phyloP scores from a whole-genome alignment of 2,113 vertebrate genomes.

The Lophura nycthemera region DNA sequence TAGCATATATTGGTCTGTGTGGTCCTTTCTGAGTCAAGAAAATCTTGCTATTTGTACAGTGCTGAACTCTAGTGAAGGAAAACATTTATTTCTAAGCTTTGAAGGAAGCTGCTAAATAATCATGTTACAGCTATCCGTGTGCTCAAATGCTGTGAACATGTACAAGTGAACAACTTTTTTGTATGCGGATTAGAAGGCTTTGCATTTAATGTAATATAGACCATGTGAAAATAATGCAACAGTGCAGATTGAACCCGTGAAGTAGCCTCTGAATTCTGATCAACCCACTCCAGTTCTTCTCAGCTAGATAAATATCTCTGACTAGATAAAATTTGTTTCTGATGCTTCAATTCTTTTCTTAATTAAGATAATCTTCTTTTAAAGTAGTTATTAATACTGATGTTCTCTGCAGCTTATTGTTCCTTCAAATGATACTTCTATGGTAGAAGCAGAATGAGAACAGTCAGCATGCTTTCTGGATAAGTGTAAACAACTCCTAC shows the following conservation, averaged over 20 bases:
- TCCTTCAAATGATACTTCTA: background rate
- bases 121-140: background rate
- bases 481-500: slow-evolving; percentile 1
- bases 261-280: background rate
- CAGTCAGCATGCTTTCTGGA: background rate
- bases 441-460: background rate
- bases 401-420: background rate
- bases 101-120: background rate
- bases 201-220: background rate
- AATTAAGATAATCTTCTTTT: background rate
- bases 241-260: rapidly evolving
- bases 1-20: background rate
- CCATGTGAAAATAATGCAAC: background rate
- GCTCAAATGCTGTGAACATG: rapidly evolving
- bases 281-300: background rate
- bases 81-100: background rate
- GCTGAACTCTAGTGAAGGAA: background rate
- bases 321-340: background rate
- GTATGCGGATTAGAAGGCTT: background rate
- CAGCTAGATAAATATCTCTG: background rate
- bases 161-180: background rate
- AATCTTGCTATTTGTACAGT: background rate
- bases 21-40: background rate
- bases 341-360: background rate
- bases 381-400: background rate